Base-by-base conservation (phyloP, 1,140 invertebrate species). In the Nymphalis io region DNA sequence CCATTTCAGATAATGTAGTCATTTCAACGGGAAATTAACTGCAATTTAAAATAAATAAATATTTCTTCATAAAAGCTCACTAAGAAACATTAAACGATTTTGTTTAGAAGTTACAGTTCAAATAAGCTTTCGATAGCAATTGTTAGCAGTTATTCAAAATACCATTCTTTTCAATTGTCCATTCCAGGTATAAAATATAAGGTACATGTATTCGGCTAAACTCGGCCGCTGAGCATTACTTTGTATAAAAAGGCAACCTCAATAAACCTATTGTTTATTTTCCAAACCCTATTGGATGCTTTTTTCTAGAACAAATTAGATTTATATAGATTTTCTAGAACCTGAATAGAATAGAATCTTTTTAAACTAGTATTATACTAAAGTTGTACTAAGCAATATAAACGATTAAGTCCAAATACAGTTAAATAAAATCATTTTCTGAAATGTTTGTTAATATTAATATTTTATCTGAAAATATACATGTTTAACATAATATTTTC, bases 231-330 rank as follows among this genome's bases (percentile, higher is more conserved):
- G 15, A 60, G 57, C 51, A 60, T 55, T 55, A 44, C 60, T 15
- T 62, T 62, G 33, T 62, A n/a, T 40, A 33, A 21, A n/a, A 61
- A 33, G 27, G 18, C 11, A 11, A 23, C 39, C 38, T 42, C 58
- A 60, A 60, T 60, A 15, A 60, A 44, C 60, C 48, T 51, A 48
- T 62, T 62, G 60, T 62, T 62, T 62, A 16, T 6, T 27, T 13
- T 60, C 18, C 21, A 33, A 38, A 62, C 51, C 60, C 60, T 62
- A 62, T 62, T 62, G 60, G 60, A 62, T 51, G 23, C 60, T n/a
- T 8, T 10, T 46, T 46, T 51, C 18, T 51, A 51, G 48, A 51
- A 0, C 48, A 21, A 11, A 51, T n/a, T n/a, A n/a, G n/a, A n/a
- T n/a, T n/a, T n/a, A n/a, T n/a, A n/a, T n/a, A n/a, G n/a, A n/a